phyloP scores from a whole-genome alignment of 1,140 invertebrate species.

The Kradibia gibbosae region DNA sequence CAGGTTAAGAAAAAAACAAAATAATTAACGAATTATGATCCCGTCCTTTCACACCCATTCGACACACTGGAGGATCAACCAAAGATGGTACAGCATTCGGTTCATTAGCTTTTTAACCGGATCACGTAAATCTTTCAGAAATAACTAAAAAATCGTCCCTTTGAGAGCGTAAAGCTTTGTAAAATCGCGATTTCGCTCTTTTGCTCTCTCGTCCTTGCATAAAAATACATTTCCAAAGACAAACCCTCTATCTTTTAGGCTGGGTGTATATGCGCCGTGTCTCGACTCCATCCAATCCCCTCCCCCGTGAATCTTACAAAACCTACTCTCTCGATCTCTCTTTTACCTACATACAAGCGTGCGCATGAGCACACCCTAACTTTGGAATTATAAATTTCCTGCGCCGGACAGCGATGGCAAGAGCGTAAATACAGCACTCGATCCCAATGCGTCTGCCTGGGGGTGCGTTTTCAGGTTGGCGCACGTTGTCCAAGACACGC shows the following conservation, averaged over 20 bases:
- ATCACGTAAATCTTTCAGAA: slow-evolving; percentile 47
- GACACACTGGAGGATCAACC: neutral
- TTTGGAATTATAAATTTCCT: slow-evolving; percentile 65
- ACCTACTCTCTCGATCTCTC: neutral
- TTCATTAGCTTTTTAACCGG: slow-evolving; percentile 32
- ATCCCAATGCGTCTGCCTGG: neutral
- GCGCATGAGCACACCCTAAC: slow-evolving; percentile 55
- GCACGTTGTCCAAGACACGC: neutral
- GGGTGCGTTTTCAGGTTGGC: neutral
- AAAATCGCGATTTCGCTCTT: slow-evolving; percentile 14
- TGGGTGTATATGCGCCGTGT: neutral
- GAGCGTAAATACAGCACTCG: slow-evolving; percentile 30
- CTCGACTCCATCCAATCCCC: neutral
- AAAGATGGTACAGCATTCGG: neutral
- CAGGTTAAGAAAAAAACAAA: slow-evolving; percentile 33
- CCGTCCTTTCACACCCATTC: neutral
- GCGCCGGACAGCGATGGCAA: slow-evolving; percentile 57
- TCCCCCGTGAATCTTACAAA: neutral
- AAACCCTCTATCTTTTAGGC: neutral
- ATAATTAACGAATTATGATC: slow-evolving; percentile 42
- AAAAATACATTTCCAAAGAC: neutral
- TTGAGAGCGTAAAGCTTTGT: slow-evolving; percentile 40
- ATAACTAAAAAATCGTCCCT: slow-evolving; percentile 48
- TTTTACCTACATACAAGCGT: neutral
- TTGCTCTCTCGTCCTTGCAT: neutral